phyloP scores from a whole-genome alignment of 2,113 vertebrate species.

The Heterochromis multidens region DNA sequence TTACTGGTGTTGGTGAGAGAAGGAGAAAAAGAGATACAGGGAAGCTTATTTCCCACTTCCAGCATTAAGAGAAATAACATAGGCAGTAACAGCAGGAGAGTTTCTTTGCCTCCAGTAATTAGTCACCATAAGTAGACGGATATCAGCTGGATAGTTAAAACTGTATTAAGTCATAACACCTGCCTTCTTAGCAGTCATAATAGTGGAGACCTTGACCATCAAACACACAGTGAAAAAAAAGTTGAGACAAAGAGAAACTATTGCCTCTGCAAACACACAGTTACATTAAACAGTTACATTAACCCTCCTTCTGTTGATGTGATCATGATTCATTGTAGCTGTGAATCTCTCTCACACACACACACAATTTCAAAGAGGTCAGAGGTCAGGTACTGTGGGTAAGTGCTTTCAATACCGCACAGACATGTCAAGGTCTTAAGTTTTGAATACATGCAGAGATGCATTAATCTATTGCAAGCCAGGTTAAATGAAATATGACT shows the following conservation, averaged over 20 bases:
- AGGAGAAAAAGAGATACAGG: neutral
- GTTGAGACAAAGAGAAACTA: neutral
- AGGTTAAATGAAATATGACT: neutral
- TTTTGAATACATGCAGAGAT: rapidly evolving
- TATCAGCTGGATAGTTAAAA: neutral
- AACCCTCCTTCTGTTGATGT: neutral
- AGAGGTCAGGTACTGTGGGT: neutral
- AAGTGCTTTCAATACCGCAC: rapidly evolving
- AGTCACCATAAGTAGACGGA: neutral
- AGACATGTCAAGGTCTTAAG: neutral
- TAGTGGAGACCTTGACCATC: neutral
- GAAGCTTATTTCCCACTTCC: neutral
- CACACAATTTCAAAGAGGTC: neutral
- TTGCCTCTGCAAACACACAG: neutral
- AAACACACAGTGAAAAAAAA: neutral
- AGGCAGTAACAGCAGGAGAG: neutral
- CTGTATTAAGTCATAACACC: neutral
- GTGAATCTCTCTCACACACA: too few relatives aligned
- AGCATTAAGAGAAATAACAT: neutral
- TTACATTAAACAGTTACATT: too few relatives aligned
- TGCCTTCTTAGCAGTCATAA: neutral
- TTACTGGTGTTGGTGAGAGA: neutral
- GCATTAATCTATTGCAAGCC: neutral
- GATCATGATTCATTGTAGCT: too few relatives aligned
- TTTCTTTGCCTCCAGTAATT: neutral